Percentiles rank a stretch among this genome's conserved stretches.
Conservation (phyloP, 2,888 invertebrate genomes). For the Thumatha senex region DNA sequence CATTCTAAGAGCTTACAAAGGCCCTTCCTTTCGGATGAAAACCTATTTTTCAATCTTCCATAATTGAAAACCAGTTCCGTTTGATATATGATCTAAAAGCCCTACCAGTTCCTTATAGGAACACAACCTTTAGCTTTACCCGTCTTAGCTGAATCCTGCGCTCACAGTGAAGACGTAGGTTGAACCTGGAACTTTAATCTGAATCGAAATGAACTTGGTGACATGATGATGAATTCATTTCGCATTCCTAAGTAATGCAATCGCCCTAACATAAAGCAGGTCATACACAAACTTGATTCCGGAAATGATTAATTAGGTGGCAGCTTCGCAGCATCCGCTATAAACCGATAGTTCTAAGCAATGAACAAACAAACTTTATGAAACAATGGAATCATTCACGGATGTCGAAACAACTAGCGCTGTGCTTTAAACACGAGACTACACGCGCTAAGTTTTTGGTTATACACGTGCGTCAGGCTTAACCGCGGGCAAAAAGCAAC, state of each 20-base stretch:
- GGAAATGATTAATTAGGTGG: slow-evolving; percentile 49
- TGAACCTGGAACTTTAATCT: neutral
- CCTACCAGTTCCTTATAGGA: no score
- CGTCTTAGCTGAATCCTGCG: neutral
- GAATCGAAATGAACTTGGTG: neutral
- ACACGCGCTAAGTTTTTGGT: slow-evolving; percentile 10
- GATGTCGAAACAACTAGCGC: neutral
- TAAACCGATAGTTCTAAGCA: slow-evolving; percentile 38
- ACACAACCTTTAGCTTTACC: no score
- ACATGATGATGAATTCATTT: neutral
- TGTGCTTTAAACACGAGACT: neutral
- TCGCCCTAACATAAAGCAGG: slow-evolving; percentile 23
- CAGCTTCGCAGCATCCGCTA: slow-evolving; percentile 38
- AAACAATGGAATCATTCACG: slow-evolving; percentile 26
- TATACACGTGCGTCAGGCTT: neutral
- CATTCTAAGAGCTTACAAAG: no score
- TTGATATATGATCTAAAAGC: no score
- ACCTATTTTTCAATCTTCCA: no score
- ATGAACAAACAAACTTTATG: slow-evolving; percentile 17
- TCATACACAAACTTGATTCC: slow-evolving; percentile 37
- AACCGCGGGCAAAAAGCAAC: no score
- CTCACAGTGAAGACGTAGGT: no score
- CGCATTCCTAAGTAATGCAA: neutral
- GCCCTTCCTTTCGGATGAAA: no score
- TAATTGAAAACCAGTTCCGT: no score